phyloP scores from a whole-genome alignment of 2,797 vertebrate species.

The Centropyge bicolor region DNA sequence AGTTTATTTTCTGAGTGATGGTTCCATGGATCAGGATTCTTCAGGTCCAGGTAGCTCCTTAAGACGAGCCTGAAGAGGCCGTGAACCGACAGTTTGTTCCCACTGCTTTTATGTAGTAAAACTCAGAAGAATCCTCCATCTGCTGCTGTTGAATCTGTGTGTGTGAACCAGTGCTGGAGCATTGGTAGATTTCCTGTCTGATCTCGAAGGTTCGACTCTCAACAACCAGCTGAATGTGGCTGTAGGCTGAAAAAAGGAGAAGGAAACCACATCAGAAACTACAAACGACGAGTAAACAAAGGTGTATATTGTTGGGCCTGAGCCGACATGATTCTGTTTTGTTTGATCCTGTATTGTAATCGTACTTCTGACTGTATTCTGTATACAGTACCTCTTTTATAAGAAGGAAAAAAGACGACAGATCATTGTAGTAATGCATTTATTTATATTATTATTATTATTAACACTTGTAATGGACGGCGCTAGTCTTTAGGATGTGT shows the following conservation, averaged over 20 bases:
- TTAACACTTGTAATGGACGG: constrained; percentile 82
- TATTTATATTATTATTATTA: constrained; percentile 82
- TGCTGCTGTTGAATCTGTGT: constrained; percentile 7
- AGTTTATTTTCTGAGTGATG: too few relatives aligned
- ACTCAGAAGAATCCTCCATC: background rate
- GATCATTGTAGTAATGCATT: constrained; percentile 79
- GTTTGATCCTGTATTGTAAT: constrained; percentile 78
- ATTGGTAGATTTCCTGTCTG: background rate
- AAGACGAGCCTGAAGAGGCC: too few relatives aligned
- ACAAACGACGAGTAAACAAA: background rate
- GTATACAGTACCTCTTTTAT: constrained; percentile 78
- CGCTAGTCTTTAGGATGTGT: constrained; percentile 84
- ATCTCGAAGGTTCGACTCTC: background rate
- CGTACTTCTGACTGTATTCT: constrained; percentile 78
- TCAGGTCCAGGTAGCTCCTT: too few relatives aligned
- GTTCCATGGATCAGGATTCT: too few relatives aligned
- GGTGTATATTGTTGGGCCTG: constrained; percentile 66
- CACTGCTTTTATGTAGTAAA: too few relatives aligned
- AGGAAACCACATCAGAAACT: background rate
- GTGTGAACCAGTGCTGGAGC: constrained; percentile 21
- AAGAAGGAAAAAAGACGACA: constrained; percentile 70
- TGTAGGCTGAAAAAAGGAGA: background rate
- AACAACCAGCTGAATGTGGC: background rate
- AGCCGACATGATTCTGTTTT: constrained; percentile 40
- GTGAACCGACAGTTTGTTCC: too few relatives aligned